Percentiles rank a stretch among this genome's conserved stretches.
Conservation (phyloP, 2,797 vertebrate genomes). For the Arremon aurantiirostris region DNA sequence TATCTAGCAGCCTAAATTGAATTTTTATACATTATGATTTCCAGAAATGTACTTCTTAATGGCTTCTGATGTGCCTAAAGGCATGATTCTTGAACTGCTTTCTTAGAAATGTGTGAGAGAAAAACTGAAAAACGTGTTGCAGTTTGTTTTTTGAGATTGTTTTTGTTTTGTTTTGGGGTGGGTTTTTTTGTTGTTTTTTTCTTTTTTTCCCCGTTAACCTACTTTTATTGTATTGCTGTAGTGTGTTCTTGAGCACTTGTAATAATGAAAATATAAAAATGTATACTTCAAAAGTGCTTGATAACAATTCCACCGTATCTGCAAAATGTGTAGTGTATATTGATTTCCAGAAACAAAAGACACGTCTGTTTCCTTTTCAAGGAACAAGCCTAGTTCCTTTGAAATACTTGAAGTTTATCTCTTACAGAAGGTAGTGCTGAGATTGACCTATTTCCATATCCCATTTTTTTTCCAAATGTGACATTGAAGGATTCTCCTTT, state of each 20-base stretch:
- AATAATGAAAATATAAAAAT: constrained; percentile 25
- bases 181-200: background rate
- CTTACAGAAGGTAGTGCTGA: background rate
- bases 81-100: constrained; percentile 68
- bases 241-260: constrained; percentile 31
- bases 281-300: constrained; percentile 32
- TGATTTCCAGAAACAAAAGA: constrained; percentile 40
- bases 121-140: constrained; percentile 39
- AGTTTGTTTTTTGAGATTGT: background rate
- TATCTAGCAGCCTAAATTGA: constrained; percentile 70
- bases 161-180: background rate
- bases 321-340: background rate
- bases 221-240: constrained; percentile 12
- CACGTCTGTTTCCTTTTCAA: constrained; percentile 6
- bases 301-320: background rate
- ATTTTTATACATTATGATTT: constrained; percentile 76
- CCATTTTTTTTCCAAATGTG: background rate
- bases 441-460: constrained; percentile 38
- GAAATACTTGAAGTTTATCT: constrained; percentile 6
- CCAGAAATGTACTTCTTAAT: constrained; percentile 77
- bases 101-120: constrained; percentile 26
- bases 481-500: background rate
- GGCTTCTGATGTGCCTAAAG: constrained; percentile 75
- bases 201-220: constrained; percentile 19
- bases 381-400: background rate